Evolutionary conservation across 2,113 vertebrate genomes (phyloP).

Genomic region (Hippocampus guttulatus): DNA sequence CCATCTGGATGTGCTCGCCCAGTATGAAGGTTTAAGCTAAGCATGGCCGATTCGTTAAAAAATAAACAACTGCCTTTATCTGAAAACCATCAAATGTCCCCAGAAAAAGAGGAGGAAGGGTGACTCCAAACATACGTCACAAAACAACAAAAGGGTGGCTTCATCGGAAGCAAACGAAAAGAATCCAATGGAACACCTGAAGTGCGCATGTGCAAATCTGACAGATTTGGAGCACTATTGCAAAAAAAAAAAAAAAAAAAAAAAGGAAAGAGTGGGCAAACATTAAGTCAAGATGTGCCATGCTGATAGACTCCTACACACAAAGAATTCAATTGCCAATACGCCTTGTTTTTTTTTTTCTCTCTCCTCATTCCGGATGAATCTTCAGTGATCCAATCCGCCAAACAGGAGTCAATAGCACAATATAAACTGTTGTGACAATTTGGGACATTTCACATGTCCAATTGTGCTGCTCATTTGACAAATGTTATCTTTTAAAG

Average conservation of each 20-base stretch:
- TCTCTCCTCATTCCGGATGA: not conserved
- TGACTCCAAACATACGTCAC: not conserved
- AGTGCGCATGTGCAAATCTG: no score
- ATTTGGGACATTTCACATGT: not conserved
- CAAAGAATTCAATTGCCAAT: not conserved
- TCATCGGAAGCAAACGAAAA: not conserved
- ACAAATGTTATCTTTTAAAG: not conserved
- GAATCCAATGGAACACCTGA: not conserved
- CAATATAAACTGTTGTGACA: not conserved
- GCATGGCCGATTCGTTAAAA: not conserved
- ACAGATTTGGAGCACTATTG: no score
- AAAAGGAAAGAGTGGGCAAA: not conserved
- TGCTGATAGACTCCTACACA: not conserved
- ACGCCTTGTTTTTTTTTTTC: not conserved
- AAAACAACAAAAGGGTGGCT: not conserved
- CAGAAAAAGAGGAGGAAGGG: no score
- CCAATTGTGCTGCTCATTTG: not conserved
- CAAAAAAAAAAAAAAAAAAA: no score
- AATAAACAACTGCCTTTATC: not conserved
- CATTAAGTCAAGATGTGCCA: not conserved
- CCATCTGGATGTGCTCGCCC: constrained; percentile 12
- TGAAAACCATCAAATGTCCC: not conserved
- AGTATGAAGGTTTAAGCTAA: constrained; percentile 3
- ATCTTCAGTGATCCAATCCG: not conserved
- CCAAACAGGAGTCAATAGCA: not conserved